Conservation (phyloP, 2,888 invertebrate genomes). For the Aporophyla lueneburgensis region DNA sequence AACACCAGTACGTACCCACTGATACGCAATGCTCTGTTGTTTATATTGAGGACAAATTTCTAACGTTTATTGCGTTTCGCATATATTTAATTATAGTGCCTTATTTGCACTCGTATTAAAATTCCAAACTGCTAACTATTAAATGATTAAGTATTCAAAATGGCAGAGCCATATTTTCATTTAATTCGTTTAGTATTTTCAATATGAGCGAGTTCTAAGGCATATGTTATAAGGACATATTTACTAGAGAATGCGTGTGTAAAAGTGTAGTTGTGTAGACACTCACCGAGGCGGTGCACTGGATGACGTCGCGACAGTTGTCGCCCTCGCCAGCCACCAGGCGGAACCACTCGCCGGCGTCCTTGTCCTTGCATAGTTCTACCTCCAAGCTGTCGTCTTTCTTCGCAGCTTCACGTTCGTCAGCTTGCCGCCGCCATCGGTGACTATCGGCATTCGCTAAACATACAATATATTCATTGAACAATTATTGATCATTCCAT, state of each 20-base stretch:
- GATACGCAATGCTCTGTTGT: slow-evolving; percentile 67
- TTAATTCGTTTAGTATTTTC: slow-evolving; percentile 46
- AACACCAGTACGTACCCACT: slow-evolving; percentile 54
- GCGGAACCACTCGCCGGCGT: slow-evolving; percentile 98
- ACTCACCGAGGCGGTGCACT: slow-evolving; percentile 97
- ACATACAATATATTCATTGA: slow-evolving; percentile 65
- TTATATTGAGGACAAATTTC: slow-evolving; percentile 70
- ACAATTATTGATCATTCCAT: slow-evolving; percentile 3
- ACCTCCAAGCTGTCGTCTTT: slow-evolving; percentile 97
- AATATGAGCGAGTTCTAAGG: slow-evolving; percentile 62
- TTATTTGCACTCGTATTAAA: slow-evolving; percentile 54
- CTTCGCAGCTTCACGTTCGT: slow-evolving; percentile 90
- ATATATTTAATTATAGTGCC: slow-evolving; percentile 59
- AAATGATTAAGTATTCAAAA: slow-evolving; percentile 56
- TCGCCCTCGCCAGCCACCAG: slow-evolving; percentile 97
- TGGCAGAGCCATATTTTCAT: slow-evolving; percentile 47
- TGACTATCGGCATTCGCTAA: slow-evolving; percentile 86
- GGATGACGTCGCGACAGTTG: slow-evolving; percentile 98
- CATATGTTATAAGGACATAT: slow-evolving; percentile 51
- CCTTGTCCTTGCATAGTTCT: slow-evolving; percentile 98
- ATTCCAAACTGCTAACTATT: slow-evolving; percentile 44
- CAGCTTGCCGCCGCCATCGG: slow-evolving; percentile 93
- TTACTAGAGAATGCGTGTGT: slow-evolving; percentile 63
- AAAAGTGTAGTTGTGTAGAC: slow-evolving; percentile 68
- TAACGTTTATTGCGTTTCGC: slow-evolving; percentile 64